Evolutionary conservation across 2,113 vertebrate species (phyloP), one percentile per base, ranked within the genome.

Genomic region (Cervus canadensis): DNA sequence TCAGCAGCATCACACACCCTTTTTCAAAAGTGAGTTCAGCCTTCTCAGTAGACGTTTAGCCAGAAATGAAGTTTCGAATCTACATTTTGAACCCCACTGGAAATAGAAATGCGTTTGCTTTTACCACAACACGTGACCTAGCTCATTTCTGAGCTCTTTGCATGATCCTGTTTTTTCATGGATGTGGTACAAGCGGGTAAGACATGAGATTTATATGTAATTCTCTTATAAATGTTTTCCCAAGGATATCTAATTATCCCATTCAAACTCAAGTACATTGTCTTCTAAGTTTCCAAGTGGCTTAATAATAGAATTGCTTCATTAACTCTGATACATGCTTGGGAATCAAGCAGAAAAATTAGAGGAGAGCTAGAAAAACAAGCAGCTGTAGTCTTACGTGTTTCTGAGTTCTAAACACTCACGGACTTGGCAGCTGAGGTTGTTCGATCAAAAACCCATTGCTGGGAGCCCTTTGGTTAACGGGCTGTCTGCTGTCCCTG

Each of bases 271-370:
- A 93, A 97, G 91, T 59, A 89, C 81, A 95, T 96, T 87, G 94
- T 97, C 98, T 98, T 91, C 91, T 97, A 97, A 98, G 91, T 98
- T 97, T 97, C 96, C 83, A 98, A 98, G 97, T 97, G 62, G 28
- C 93, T 98, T 98, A 98, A 97, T 98, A 98, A 96, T 50, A 98
- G 88, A 95, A 98, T 98, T 94, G 95, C 95, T 98, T 98, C 95
- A 95, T 98, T 97, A 98, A 96, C 87, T 96, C 45, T 43, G 97
- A 97, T 85, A 30, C 82, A 50, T 56, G 93, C 82, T 92, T 95
- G 62, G 84, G 60, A 98, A 96, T 82, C 54, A 78, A 92, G 94
- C 93, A 97, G 89, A 11, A 83, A 3, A 71, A 96, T 17, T 64
- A 90, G 83, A 95, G 64, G 94, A 83, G 40, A 36, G 48, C 87